Base-by-base conservation (phyloP, 1,140 invertebrate species). In the Reticulitermes speratus region DNA sequence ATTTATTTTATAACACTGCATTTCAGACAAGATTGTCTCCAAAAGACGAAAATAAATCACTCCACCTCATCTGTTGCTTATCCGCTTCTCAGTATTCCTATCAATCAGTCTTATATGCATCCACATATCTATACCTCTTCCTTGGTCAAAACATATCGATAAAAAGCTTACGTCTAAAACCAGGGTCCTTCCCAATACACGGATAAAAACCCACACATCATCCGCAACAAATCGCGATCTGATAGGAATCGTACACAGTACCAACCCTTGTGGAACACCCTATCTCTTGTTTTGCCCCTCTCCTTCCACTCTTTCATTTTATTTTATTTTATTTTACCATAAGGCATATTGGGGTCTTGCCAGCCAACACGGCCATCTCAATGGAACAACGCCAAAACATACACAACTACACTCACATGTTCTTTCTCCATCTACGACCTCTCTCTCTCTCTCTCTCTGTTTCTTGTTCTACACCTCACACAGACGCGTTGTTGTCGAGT, bases 251-350 rank as follows among this genome's bases (percentile, higher is more conserved):
- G 9, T 48, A 48, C 14, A 48, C 14, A 55, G 52, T 55, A 55
- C 65, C 65, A 75, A 75, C 65, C 65, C 65, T 75, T 75, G 65
- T 75, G 65, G n/a, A 75, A 75, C 65, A 75, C 65, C 65, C 65
- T 75, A 75, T 75, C 30, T 75, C 65, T 30, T 2, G n/a, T 75
- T 16, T 75, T 30, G 3, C 2, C n/a, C 25, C n/a, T 30, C n/a
- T 75, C 19, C 14, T 55, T 55, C 19, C 52, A 55, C 52, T 55
- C 38, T 55, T 55, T 12, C 5, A 55, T 21, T 30, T 75, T 75
- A 75, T 75, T 75, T 12, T 21, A 55, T 21, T 30, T 75, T 75
- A 75, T 75, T 75, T 75, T 30, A 75, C 65, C 65, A 75, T 75
- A 75, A 75, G 65, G 65, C 65, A 75, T 75, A 30, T 75, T 75